A percentile compares a stretch with the other conserved stretches of the same genome.
Conservation (phyloP, 2,113 vertebrate species). For the Glareola pratincola region DNA sequence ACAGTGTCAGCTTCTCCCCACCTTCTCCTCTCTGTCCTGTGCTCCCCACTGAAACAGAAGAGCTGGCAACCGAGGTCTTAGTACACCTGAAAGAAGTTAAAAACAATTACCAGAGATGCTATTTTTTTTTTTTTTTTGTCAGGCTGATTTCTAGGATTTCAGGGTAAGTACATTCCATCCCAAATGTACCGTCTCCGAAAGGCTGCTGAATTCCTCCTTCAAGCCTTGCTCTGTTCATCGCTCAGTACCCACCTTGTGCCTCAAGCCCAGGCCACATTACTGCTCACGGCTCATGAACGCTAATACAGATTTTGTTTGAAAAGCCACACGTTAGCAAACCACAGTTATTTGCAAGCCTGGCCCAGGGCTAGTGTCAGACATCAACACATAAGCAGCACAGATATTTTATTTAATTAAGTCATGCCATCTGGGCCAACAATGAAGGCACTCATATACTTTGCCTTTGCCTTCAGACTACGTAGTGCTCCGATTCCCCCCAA, state of each 20-base stretch:
- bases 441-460: constrained; percentile 40
- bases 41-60: background rate
- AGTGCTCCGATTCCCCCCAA: background rate
- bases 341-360: constrained; percentile 63
- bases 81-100: background rate
- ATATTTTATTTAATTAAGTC: constrained; percentile 65
- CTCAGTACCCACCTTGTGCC: constrained; percentile 37
- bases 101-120: background rate
- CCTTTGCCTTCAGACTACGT: background rate
- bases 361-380: constrained; percentile 57
- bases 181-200: background rate
- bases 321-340: constrained; percentile 63
- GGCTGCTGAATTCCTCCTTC: background rate
- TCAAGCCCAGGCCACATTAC: constrained; percentile 9
- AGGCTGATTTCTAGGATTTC: background rate
- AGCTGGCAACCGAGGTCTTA: background rate
- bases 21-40: background rate
- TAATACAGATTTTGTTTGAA: constrained; percentile 44
- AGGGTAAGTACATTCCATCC: background rate
- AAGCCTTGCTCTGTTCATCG: background rate
- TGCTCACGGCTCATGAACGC: background rate
- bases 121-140: background rate
- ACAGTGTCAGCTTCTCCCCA: background rate
- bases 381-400: constrained; percentile 49
- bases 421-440: constrained; percentile 56